Evolutionary conservation across 2,797 vertebrate species (phyloP).

Genomic region (Scyliorhinus canicula): DNA sequence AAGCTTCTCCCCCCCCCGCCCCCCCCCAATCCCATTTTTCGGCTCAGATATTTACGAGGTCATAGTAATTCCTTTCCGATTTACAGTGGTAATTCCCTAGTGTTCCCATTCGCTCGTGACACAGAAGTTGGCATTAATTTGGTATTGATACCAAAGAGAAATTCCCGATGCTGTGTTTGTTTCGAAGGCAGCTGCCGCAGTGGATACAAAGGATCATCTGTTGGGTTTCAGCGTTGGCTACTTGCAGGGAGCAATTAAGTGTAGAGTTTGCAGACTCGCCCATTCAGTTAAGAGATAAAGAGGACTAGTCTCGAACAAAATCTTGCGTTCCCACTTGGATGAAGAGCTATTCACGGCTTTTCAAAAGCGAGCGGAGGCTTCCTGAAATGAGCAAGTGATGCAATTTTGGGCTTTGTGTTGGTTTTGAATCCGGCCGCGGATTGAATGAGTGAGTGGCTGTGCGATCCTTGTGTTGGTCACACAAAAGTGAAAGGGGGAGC

Average conservation of each 20-base stretch:
- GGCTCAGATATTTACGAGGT: neutral
- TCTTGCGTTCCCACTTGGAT: neutral
- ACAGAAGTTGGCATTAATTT: conserved; percentile 1
- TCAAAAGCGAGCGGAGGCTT: neutral
- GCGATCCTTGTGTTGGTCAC: neutral
- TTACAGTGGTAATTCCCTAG: neutral
- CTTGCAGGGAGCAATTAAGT: neutral
- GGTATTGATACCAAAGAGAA: conserved; percentile 33
- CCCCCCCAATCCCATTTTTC: neutral
- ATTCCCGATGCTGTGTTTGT: conserved; percentile 21
- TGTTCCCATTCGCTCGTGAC: neutral
- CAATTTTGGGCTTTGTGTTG: neutral
- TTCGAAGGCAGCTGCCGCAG: conserved; percentile 10
- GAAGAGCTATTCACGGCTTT: conserved; percentile 21
- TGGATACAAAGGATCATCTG: conserved; percentile 31
- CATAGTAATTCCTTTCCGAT: neutral
- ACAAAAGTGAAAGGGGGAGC: neutral
- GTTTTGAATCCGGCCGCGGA: neutral
- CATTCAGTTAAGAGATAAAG: conserved; percentile 25
- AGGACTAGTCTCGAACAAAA: conserved; percentile 16
- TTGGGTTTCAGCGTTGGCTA: neutral
- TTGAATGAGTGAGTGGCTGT: neutral
- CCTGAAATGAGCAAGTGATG: neutral
- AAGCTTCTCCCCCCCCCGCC: neutral
- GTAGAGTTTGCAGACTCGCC: neutral